Percentiles rank a stretch among this genome's conserved stretches.
These are phyloP conservation scores for Drosophila bocki DNA, from an alignment of 1,140 invertebrate genomes.

Conservation along the genomic window DNA sequence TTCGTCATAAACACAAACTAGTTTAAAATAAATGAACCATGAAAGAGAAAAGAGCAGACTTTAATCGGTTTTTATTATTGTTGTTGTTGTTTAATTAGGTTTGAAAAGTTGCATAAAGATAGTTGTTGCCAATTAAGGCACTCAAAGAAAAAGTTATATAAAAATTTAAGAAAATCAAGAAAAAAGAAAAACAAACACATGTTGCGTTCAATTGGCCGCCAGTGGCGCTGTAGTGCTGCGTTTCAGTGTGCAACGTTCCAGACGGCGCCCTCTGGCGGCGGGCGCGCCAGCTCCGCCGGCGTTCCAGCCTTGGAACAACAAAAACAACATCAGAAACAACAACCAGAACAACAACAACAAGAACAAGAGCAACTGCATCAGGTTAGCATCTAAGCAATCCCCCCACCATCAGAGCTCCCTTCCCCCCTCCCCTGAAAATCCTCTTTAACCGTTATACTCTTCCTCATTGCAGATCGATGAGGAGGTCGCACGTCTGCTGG, in stretches of 20 bases:
- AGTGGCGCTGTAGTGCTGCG: slow-evolving; percentile 81
- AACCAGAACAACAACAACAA: slow-evolving; percentile 62
- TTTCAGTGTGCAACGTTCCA: slow-evolving; percentile 74
- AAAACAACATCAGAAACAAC: slow-evolving; percentile 58
- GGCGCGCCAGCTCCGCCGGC: slow-evolving; percentile 51
- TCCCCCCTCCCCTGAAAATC: neutral
- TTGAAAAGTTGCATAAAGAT: slow-evolving; percentile 61
- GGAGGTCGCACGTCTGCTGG: slow-evolving; percentile 93
- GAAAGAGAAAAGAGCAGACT: slow-evolving; percentile 19
- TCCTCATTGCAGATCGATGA: slow-evolving; percentile 88
- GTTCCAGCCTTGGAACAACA: slow-evolving; percentile 55
- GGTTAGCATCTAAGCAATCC: slow-evolving; percentile 81
- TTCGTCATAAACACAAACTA: slow-evolving; percentile 57
- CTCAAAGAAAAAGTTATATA: slow-evolving; percentile 2
- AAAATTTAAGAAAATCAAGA: neutral
- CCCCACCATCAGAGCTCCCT: neutral
- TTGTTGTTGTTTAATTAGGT: slow-evolving; percentile 83
- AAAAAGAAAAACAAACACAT: slow-evolving; percentile 40
- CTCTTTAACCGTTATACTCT: slow-evolving; percentile 11
- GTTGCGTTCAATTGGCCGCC: slow-evolving; percentile 84
- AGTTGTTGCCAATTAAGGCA: slow-evolving; percentile 55
- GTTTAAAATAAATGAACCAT: slow-evolving; percentile 48
- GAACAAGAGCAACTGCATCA: slow-evolving; percentile 78
- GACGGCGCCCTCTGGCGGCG: slow-evolving; percentile 64
- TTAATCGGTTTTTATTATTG: slow-evolving; percentile 73